Evolutionary conservation across 2,888 invertebrate species (phyloP), one percentile per base, ranked within the genome.

Genomic region (Drosophila koepferae): DNA sequence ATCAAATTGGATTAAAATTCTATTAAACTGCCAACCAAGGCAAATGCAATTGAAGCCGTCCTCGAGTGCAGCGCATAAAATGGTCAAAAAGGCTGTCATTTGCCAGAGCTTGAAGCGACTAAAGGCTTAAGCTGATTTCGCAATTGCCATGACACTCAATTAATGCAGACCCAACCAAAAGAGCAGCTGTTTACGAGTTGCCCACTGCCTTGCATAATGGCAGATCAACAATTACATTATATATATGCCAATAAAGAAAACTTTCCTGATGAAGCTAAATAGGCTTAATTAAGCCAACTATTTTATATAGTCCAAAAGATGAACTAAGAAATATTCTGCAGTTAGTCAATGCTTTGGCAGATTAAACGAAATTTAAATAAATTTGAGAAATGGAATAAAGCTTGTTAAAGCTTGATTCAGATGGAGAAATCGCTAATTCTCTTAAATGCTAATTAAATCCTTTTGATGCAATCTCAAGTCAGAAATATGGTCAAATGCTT

Each of bases 1-100:
- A 81, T 74, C 65, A 79, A 72, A 74, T 59, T 67, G 69, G 85
- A 84, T 86, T 84, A 81, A 65, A 72, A 84, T 78, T 72, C 82
- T 72, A 76, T 84, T 81, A 75, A 64, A 58, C 62, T 54, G 72
- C 58, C 67, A 64, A 58, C 65, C 51, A 67, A 69, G 71, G 75
- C 70, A 70, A 73, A 67, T 72, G 71, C 82, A 82, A 63, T 62
- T 58, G 59, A 48, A 74, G 61, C 40, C 44, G 54, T 63, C 40
- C 48, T 41, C 48, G 34, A 54, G 40, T 61, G 56, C 63, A 61
- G 55, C 23, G 36, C 51, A 51, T 44, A 58, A 75, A 68, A 64
- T 63, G 75, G 34, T 48, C 72, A 18, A 60, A 48, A 28, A 16
- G 48, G 38, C 23, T 40, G 69, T n/a, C 63, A 69, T 41, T 68